These are phyloP conservation scores for Morpho helenor DNA, from an alignment of 2,888 invertebrate species.

Conservation along the genomic window DNA sequence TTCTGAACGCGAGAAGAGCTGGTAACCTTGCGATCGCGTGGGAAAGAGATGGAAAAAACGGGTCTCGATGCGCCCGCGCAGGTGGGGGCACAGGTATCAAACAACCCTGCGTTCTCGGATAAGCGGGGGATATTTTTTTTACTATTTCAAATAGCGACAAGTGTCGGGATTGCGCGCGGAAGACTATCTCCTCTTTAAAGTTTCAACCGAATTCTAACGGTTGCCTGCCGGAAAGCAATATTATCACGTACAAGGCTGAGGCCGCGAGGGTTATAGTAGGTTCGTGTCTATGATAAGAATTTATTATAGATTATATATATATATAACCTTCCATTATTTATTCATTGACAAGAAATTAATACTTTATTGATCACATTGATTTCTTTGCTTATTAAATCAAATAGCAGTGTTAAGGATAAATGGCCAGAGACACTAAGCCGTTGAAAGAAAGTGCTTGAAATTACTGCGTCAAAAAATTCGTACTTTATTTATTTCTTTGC, in stretches of 20 bases:
- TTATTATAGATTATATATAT: not conserved
- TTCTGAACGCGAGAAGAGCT: conserved; percentile 45
- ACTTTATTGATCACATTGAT: no score
- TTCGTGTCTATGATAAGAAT: conserved; percentile 9
- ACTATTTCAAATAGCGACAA: conserved; percentile 26
- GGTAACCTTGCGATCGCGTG: conserved; percentile 30
- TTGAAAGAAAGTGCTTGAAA: no score
- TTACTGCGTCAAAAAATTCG: not conserved
- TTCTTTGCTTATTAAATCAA: no score
- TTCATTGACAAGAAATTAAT: not conserved
- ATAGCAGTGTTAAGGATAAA: no score
- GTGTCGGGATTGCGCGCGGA: conserved; percentile 6
- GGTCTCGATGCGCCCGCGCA: conserved; percentile 35
- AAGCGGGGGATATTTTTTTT: conserved; percentile 19
- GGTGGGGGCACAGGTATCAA: conserved; percentile 37
- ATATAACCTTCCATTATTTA: no score
- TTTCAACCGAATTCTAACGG: no score
- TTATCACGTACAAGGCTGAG: conserved; percentile 30
- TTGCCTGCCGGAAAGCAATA: conserved; percentile 15
- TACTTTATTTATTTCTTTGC: no score
- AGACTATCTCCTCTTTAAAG: not conserved
- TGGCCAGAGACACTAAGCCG: no score
- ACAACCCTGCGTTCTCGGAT: conserved; percentile 24
- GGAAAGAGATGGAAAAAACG: conserved; percentile 41
- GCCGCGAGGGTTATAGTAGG: conserved; percentile 1